Evolutionary conservation across 2,888 invertebrate species (phyloP).

Genomic region (Galerucella nymphaeae): DNA sequence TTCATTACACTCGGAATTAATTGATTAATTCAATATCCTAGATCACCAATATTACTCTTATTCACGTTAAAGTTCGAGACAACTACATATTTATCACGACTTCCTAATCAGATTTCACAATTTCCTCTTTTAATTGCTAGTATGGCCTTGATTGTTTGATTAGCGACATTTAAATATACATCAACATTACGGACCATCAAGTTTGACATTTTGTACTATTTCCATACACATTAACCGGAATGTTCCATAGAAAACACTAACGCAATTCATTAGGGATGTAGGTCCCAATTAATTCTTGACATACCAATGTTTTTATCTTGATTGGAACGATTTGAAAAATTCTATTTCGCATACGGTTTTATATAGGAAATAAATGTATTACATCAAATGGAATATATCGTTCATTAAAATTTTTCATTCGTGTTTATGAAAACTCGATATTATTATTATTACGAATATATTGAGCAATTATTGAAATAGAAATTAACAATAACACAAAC

Average conservation of each 20-base stretch:
- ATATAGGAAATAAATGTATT: too few species aligned
- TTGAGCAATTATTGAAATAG: too few species aligned
- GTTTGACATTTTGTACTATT: slow-evolving; percentile 34
- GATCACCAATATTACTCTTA: not conserved
- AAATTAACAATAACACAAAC: too few species aligned
- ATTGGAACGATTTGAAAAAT: slow-evolving; percentile 12
- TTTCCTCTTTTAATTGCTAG: slow-evolving; percentile 30
- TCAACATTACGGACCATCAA: slow-evolving; percentile 28
- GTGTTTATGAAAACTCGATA: too few species aligned
- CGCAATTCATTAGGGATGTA: slow-evolving; percentile 27
- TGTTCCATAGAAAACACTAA: slow-evolving; percentile 18
- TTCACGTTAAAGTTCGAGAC: not conserved
- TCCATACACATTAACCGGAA: slow-evolving; percentile 12
- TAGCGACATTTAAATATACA: slow-evolving; percentile 24
- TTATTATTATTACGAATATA: too few species aligned
- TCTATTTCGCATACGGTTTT: slow-evolving; percentile 6
- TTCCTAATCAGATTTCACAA: slow-evolving; percentile 28
- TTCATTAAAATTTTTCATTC: too few species aligned
- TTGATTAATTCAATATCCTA: not conserved
- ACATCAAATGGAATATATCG: too few species aligned
- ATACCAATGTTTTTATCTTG: slow-evolving; percentile 23
- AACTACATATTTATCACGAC: slow-evolving; percentile 22
- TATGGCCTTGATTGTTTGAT: slow-evolving; percentile 23
- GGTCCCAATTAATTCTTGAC: slow-evolving; percentile 27
- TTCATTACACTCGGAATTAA: not conserved